Conservation (phyloP, 23 tunicate species). For the Phallusia fumigata region DNA sequence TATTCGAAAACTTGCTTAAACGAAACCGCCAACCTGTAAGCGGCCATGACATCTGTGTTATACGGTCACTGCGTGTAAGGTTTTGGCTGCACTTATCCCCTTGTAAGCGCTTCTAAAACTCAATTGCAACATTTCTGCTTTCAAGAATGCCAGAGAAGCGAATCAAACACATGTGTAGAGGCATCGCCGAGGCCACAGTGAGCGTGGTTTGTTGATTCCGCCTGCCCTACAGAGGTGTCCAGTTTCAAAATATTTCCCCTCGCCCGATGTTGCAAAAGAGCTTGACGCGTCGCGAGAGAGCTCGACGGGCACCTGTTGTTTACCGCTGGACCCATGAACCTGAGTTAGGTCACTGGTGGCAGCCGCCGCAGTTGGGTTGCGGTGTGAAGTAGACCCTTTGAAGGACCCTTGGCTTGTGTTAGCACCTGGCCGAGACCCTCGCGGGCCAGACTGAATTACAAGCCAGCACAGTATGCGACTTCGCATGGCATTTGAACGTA, state of each 20-base stretch:
- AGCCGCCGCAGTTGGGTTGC: neutral
- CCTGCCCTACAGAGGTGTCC: neutral
- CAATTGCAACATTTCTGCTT: neutral
- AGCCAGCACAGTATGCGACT: too few relatives aligned
- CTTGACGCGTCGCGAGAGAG: neutral
- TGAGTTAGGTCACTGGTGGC: slow-evolving; percentile 7
- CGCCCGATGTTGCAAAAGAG: neutral
- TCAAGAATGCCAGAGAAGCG: neutral
- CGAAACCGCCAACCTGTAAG: too few relatives aligned
- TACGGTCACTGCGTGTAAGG: neutral
- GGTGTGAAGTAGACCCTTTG: neutral
- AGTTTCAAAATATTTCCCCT: neutral
- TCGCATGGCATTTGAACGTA: too few relatives aligned
- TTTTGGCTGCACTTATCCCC: slow-evolving; percentile 2
- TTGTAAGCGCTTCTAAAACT: neutral
- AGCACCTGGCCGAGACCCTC: too few relatives aligned
- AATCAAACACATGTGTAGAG: neutral
- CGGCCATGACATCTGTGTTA: neutral
- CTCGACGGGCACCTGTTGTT: neutral
- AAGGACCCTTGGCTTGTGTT: slow-evolving; percentile 2
- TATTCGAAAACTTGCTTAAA: too few relatives aligned
- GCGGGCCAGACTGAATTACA: too few relatives aligned
- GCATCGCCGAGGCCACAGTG: neutral
- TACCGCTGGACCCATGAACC: slow-evolving; percentile 11
- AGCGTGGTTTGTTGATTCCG: neutral